Conservation (phyloP, 2,797 vertebrate species). For the Diplodus puntazzo region DNA sequence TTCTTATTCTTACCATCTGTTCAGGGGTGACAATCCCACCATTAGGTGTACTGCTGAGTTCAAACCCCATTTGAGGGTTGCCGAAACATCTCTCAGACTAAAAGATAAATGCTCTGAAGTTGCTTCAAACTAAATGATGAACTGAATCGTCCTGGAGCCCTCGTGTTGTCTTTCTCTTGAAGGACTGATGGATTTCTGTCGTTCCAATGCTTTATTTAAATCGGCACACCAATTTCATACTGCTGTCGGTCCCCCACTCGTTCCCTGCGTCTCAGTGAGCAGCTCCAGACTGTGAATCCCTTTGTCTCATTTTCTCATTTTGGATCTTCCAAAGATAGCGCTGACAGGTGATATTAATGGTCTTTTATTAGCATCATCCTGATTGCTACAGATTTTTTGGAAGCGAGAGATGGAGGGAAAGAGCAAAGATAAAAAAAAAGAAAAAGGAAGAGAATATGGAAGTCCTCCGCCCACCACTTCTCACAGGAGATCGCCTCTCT, state of each 20-base stretch:
- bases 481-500: constrained; percentile 85
- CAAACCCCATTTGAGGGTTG: neutral
- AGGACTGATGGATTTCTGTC: constrained; percentile 46
- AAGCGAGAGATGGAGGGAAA: constrained; percentile 66
- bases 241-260: constrained; percentile 30
- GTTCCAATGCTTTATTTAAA: constrained; percentile 33
- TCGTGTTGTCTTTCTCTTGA: constrained; percentile 24
- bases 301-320: constrained; percentile 80
- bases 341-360: constrained; percentile 87
- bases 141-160: neutral
- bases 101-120: neutral
- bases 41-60: neutral
- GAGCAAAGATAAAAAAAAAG: constrained; percentile 25
- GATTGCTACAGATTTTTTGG: constrained; percentile 83
- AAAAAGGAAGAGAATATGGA: constrained; percentile 72
- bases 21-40: constrained; percentile 9
- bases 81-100: neutral
- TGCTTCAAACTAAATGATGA: constrained; percentile 1
- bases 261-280: constrained; percentile 48
- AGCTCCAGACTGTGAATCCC: constrained; percentile 70
- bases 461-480: constrained; percentile 84
- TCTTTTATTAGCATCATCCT: constrained; percentile 84
- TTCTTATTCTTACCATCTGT: constrained; percentile 41
- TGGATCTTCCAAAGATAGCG: constrained; percentile 85
- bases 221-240: constrained; percentile 23